These are phyloP conservation scores for Caiman crocodilus DNA, from an alignment of 2,797 vertebrate genomes.

Conservation along the genomic window DNA sequence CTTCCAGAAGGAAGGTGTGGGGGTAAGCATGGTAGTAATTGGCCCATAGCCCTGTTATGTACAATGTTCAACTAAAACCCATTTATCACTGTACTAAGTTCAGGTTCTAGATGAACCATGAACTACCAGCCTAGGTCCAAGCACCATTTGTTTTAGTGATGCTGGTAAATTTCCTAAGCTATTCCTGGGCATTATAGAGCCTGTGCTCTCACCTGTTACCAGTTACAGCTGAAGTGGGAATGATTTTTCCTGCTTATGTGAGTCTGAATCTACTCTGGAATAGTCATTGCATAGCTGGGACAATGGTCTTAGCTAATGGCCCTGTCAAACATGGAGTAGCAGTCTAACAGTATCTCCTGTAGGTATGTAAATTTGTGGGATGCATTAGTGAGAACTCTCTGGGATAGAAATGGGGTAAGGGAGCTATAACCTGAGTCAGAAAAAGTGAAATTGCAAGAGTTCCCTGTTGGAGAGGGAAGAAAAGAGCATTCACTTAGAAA, in stretches of 20 bases:
- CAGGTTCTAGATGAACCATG: neutral
- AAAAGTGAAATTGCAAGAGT: too few species aligned
- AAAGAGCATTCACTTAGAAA: too few species aligned
- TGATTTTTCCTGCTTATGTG: neutral
- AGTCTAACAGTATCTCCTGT: neutral
- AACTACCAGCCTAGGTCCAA: neutral
- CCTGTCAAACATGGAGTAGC: neutral
- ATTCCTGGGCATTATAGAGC: neutral
- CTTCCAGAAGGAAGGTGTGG: accelerated
- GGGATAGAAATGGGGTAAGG: too few species aligned
- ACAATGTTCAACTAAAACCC: neutral
- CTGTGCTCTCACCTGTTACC: neutral
- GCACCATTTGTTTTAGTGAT: neutral
- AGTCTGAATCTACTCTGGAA: neutral
- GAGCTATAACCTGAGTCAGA: too few species aligned
- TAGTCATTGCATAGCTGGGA: neutral
- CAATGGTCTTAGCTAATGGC: neutral
- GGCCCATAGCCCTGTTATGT: neutral
- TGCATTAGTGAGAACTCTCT: too few species aligned
- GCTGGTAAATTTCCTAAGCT: neutral
- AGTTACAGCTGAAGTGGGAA: neutral
- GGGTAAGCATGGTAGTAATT: neutral
- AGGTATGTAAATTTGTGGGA: too few species aligned
- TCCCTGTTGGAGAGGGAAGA: too few species aligned
- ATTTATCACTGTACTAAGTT: neutral